Evolutionary conservation across 2,888 invertebrate genomes (phyloP), one percentile per base, ranked within the genome.

Genomic region (Neria commutata): DNA sequence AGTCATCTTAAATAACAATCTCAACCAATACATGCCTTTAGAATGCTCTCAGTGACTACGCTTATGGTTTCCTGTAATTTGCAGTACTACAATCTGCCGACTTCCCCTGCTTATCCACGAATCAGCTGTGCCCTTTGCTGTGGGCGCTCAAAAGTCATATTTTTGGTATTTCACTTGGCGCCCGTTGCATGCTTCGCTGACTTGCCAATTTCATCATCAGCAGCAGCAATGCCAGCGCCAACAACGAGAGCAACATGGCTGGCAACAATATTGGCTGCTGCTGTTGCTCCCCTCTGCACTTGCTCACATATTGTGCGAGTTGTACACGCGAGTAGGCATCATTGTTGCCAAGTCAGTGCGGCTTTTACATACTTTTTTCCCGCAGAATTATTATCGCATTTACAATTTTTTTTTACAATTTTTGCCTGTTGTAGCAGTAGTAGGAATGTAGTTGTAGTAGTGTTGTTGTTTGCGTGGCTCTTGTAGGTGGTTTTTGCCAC

Each of bases 141-240:
- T 42, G 5, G 42, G 42, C 17, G 17, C 42, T 6, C 37, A 49
- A 50, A 26, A 50, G 14, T 52, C 52, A 52, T 52, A 40, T 54
- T 54, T 50, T 54, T 14, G 21, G 54, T 29, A 37, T 26, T 42
- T 45, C 25, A 6, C 29, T 29, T 29, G 6, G 6, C 6, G 6
- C 42, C 21, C 26, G 53, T 53, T 54, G 33, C 48, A 55, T 48
- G 54, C 25, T 55, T 55, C 48, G 54, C 48, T 55, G 48, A 34
- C 25, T 37, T 37, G 48, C 54, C 54, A 55, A 55, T 48, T 55
- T 55, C 37, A 48, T 24, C 53, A 53, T 46, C 47, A 17, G 42
- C 42, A 42, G 8, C 37, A 6, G n/a, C 37, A 37, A 37, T n/a
- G n/a, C 6, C 42, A 42, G 21, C 42, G 21, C 5, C 17, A 42